Evolutionary conservation across 2,797 vertebrate species (phyloP).

Genomic region (Trachops cirrhosus): DNA sequence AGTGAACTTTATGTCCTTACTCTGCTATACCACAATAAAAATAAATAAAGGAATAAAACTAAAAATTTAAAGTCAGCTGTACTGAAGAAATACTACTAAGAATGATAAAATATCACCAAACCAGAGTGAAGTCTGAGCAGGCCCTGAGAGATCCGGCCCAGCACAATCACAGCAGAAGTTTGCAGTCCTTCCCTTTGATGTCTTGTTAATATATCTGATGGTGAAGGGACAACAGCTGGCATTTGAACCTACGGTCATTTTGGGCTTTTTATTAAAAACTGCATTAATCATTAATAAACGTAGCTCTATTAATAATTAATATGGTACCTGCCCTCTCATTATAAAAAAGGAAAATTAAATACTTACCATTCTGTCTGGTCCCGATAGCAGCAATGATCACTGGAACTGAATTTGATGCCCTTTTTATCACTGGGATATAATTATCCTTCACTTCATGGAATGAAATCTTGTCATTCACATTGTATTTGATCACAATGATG

Average conservation of each 20-base stretch:
- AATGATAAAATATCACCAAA: background rate
- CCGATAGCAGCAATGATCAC: slow-evolving; percentile 95
- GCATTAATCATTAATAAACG: slow-evolving; percentile 52
- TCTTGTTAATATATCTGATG: background rate
- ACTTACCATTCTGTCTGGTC: slow-evolving; percentile 92
- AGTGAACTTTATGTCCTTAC: background rate
- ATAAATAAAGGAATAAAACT: background rate
- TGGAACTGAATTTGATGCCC: slow-evolving; percentile 90
- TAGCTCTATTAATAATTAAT: background rate
- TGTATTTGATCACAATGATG: slow-evolving; percentile 97
- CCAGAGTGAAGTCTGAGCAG: background rate
- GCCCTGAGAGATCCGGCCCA: background rate
- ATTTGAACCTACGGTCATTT: background rate
- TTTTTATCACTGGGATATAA: slow-evolving; percentile 93
- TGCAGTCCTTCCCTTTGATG: background rate
- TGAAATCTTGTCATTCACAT: slow-evolving; percentile 93
- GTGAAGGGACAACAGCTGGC: background rate
- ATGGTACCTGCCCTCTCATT: background rate
- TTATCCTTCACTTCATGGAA: slow-evolving; percentile 94
- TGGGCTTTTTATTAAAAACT: background rate
- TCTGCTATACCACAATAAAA: background rate
- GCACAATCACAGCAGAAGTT: background rate
- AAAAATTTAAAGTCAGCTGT: background rate
- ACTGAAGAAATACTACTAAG: background rate
- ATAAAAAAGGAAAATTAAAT: slow-evolving; percentile 2